phyloP scores from a whole-genome alignment of 2,113 vertebrate genomes.

The Bubo bubo region DNA sequence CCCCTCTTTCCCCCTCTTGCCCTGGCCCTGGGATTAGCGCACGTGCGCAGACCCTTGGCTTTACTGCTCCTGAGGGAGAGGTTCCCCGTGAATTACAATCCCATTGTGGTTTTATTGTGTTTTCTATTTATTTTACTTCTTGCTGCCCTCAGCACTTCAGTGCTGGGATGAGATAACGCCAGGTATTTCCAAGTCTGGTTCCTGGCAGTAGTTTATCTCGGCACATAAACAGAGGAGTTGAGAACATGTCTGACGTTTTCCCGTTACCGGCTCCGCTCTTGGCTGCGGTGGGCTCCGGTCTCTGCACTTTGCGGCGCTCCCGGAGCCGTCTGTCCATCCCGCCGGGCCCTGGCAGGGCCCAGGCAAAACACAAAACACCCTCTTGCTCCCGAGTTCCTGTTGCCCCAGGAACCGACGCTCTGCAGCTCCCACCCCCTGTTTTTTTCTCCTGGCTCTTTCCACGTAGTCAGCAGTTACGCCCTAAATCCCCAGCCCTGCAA shows the following conservation, averaged over 20 bases:
- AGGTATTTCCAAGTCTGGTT: background rate
- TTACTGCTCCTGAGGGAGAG: background rate
- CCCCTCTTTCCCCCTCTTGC: background rate
- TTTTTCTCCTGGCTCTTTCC: background rate
- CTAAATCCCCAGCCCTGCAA: background rate
- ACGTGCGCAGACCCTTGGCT: background rate
- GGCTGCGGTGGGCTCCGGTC: background rate
- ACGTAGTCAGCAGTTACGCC: fast-evolving
- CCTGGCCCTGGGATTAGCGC: background rate
- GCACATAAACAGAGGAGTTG: fast-evolving
- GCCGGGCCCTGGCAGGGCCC: background rate
- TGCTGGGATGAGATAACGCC: background rate
- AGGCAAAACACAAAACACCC: too few species aligned
- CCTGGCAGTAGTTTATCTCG: background rate
- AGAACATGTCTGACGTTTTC: fast-evolving
- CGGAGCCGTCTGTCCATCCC: background rate
- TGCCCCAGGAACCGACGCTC: background rate
- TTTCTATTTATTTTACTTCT: background rate
- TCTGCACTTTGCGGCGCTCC: background rate
- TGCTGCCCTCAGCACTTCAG: background rate
- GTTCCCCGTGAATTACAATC: background rate
- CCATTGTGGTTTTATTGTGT: background rate
- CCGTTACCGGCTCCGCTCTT: background rate
- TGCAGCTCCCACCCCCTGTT: fast-evolving
- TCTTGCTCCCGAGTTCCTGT: background rate